phyloP scores from a whole-genome alignment of 2,113 vertebrate species.

The Melanostigma gelatinosum region DNA sequence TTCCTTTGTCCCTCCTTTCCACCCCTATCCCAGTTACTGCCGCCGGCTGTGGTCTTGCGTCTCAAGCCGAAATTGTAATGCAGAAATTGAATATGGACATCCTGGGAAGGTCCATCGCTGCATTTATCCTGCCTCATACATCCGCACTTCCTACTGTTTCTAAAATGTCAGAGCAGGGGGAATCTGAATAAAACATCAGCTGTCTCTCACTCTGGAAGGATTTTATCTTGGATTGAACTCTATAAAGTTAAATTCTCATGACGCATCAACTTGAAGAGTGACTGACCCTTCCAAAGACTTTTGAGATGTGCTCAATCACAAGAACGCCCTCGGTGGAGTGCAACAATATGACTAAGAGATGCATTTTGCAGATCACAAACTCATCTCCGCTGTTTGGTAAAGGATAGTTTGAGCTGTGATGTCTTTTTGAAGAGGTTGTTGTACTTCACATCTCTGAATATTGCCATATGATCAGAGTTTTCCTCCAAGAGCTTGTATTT shows the following conservation, averaged over 20 bases:
- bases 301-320: conserved; percentile 44
- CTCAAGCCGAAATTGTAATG: conserved; percentile 28
- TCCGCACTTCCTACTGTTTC: conserved; percentile 33
- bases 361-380: conserved; percentile 34
- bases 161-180: conserved; percentile 55
- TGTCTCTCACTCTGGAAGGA: conserved; percentile 40
- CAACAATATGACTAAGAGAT: conserved; percentile 18
- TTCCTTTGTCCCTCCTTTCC: conserved; percentile 27
- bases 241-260: conserved; percentile 47
- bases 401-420: neutral
- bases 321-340: neutral
- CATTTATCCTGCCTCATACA: conserved; percentile 51
- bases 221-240: conserved; percentile 51
- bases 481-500: no score
- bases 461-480: neutral
- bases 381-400: neutral
- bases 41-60: neutral
- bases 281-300: conserved; percentile 52
- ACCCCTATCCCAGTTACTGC: conserved; percentile 3
- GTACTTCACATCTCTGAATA: neutral
- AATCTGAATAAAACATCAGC: conserved; percentile 71
- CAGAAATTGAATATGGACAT: conserved; percentile 37
- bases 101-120: conserved; percentile 21
- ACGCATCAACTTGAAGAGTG: conserved; percentile 38
- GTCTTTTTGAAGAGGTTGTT: neutral